Evolutionary conservation across 2,797 vertebrate species (phyloP), one percentile per base, ranked within the genome.

Genomic region (Hemibagrus guttatus): DNA sequence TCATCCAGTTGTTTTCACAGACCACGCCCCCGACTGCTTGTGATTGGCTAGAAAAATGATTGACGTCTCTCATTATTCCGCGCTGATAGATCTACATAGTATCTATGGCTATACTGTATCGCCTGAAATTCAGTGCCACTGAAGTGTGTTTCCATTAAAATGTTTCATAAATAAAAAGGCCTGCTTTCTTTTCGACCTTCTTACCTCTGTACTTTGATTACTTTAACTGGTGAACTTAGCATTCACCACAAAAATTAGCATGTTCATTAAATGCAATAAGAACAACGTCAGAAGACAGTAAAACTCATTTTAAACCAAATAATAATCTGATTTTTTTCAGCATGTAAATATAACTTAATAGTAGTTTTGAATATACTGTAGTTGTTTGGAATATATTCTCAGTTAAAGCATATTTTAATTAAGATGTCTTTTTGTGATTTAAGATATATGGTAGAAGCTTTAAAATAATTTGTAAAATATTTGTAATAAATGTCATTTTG

Each of bases 1-100:
- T 83, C 39, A 46, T 68, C 63, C 81, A 83, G 49, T 83, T 68
- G 46, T 31, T 31, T 64, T 54, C 35, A 23, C 28, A 68, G 28
- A 6, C n/a, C 63, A 52, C 81, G 61, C 63, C 81, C 63, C n/a
- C 6, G 0, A 6, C 13, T 2, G 46, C 63, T 7, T 31, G n/a
- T 68, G 63, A 82, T 68, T 82, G 42, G 81, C n/a, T 54, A 49
- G 28, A 16, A 7, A 54, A 35, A 46, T 28, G 19, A 68, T 54
- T 83, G 46, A 68, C 81, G 11, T 31, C 16, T 35, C 2, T 17
- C 4, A 31, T 23, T 66, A 49, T 11, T 19, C 6, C 12, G 8
- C 14, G 26, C 0, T 23, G 26, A 1, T 7, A 28, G 19, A 1
- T 6, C 21, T 31, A 12, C 21, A 17, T 81, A 28, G 26, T 28